A percentile compares a stretch with the other conserved stretches of the same genome.
phyloP scores from a whole-genome alignment of 2,888 invertebrate genomes.

The Cheilosia urbana region DNA sequence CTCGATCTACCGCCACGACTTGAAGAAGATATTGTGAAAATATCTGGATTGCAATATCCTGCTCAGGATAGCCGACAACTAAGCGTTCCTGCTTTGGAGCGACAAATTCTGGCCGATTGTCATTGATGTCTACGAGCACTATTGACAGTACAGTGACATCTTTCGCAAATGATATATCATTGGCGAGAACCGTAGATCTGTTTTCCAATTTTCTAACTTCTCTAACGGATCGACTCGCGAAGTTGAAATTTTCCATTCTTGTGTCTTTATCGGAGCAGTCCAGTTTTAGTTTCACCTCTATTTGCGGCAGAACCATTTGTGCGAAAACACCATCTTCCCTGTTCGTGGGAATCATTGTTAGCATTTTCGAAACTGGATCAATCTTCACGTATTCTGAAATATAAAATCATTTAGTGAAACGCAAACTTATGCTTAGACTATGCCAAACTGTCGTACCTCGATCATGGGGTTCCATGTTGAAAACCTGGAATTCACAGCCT shows the following conservation, averaged over 20 bases:
- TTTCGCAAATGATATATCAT: constrained; percentile 76
- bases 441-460: constrained; percentile 68
- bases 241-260: not conserved
- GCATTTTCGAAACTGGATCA: constrained; percentile 75
- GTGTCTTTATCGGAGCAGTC: constrained; percentile 48
- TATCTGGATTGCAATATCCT: constrained; percentile 68
- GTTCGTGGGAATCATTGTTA: constrained; percentile 77
- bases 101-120: constrained; percentile 78
- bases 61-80: constrained; percentile 78
- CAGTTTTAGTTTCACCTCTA: constrained; percentile 76
- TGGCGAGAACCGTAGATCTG: constrained; percentile 48
- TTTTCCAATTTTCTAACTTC: not conserved
- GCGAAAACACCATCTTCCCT: constrained; percentile 77
- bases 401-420: not conserved
- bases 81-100: constrained; percentile 49
- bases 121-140: constrained; percentile 79
- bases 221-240: not conserved
- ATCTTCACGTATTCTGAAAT: constrained; percentile 77
- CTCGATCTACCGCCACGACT: constrained; percentile 77
- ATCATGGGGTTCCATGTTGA: constrained; percentile 76
- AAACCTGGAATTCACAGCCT: constrained; percentile 76
- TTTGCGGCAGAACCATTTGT: constrained; percentile 76
- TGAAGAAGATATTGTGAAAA: constrained; percentile 77
- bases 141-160: constrained; percentile 76
- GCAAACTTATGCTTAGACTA: not conserved